Conservation (phyloP, 2,888 invertebrate genomes). For the Carabus problematicus region DNA sequence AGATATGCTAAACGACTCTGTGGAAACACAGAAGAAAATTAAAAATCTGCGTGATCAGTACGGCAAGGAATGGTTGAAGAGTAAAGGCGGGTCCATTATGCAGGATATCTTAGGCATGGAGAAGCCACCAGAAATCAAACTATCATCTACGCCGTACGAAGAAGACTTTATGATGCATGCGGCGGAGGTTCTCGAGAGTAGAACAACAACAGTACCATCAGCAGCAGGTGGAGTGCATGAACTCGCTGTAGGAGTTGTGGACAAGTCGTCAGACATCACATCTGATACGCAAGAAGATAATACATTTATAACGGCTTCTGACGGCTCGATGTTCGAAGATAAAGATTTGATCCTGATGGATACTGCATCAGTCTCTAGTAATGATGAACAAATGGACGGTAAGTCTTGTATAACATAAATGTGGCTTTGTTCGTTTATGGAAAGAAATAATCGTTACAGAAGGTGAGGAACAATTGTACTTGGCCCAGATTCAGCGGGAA, state of each 20-base stretch:
- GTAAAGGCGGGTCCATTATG: constrained; percentile 62
- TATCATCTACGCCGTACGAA: constrained; percentile 39
- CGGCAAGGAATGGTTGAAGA: constrained; percentile 69
- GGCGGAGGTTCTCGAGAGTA: constrained; percentile 39
- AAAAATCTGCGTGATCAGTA: constrained; percentile 64
- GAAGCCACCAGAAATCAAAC: constrained; percentile 13
- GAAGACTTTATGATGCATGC: constrained; percentile 47
- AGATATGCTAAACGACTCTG: constrained; percentile 59
- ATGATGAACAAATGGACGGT: constrained; percentile 31
- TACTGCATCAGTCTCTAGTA: constrained; percentile 1
- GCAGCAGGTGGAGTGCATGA: constrained; percentile 5
- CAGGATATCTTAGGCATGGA: constrained; percentile 65
- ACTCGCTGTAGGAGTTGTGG: no score
- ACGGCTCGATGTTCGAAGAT: constrained; percentile 42
- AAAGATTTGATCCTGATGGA: constrained; percentile 20
- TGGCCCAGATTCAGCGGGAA: constrained; percentile 55
- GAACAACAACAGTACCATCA: not conserved
- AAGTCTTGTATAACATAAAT: not conserved
- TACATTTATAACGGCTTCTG: constrained; percentile 42
- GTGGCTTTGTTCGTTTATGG: not conserved
- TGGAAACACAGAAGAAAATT: constrained; percentile 67
- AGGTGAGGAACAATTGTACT: constrained; percentile 55
- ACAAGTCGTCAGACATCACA: constrained; percentile 4
- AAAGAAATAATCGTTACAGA: constrained; percentile 34
- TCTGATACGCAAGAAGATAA: constrained; percentile 34